phyloP scores from a whole-genome alignment of 2,113 vertebrate species.

The Potamarius usumacintae region DNA sequence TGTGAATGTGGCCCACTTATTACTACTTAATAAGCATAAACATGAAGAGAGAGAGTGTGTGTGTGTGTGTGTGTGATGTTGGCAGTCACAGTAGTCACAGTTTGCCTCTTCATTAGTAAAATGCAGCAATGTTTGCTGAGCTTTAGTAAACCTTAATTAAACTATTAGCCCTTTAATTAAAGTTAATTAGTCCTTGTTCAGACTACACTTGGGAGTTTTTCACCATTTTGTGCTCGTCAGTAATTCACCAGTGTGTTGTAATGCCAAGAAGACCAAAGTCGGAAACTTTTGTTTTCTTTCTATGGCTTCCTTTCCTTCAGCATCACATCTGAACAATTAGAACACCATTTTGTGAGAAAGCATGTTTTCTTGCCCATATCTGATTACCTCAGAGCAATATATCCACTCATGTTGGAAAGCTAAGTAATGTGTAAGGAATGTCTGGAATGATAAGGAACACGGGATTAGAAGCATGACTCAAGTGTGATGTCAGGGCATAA shows the following conservation, averaged over 20 bases:
- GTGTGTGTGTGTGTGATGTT: not conserved
- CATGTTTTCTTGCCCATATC: not conserved
- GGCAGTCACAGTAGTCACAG: not conserved
- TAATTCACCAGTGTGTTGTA: not conserved
- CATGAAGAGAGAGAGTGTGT: not conserved
- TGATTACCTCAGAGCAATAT: not conserved
- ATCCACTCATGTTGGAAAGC: not conserved
- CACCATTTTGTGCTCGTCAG: not conserved
- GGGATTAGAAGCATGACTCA: not conserved
- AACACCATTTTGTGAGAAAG: not conserved
- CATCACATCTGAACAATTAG: not conserved
- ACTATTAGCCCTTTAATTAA: constrained; percentile 11
- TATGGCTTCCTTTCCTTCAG: not conserved
- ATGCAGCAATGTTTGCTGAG: not conserved
- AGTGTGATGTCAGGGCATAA: not conserved
- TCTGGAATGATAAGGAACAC: not conserved
- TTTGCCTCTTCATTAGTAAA: not conserved
- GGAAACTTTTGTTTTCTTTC: not conserved
- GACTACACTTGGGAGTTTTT: not conserved
- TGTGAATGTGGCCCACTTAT: not conserved
- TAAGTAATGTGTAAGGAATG: not conserved
- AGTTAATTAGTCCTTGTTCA: not conserved
- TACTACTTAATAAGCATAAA: not conserved
- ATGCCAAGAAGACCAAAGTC: not conserved
- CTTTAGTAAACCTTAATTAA: constrained; percentile 22